Evolutionary conservation across 2,113 vertebrate genomes (phyloP).

Genomic region (Numida meleagris): DNA sequence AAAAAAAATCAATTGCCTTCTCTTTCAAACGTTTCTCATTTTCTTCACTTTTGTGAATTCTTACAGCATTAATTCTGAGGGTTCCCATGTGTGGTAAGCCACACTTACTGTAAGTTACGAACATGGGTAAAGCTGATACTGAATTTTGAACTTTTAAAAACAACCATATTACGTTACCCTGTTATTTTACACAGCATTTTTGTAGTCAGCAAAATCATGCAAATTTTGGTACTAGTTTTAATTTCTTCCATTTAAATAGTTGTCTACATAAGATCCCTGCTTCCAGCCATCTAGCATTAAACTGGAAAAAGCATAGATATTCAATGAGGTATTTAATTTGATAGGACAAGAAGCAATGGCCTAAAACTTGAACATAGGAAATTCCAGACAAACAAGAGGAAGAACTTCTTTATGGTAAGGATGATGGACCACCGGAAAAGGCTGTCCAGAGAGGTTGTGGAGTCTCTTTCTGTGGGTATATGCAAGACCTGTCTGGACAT

Average conservation of each 20-base stretch:
- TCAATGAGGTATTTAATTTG: not conserved
- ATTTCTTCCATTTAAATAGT: not conserved
- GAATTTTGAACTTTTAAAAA: not conserved
- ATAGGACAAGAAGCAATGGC: too few relatives aligned
- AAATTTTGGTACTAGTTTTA: not conserved
- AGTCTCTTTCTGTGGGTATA: too few relatives aligned
- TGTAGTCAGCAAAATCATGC: not conserved
- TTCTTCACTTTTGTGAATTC: not conserved
- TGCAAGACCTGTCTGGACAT: too few relatives aligned
- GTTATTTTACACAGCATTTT: not conserved
- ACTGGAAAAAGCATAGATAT: not conserved
- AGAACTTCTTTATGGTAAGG: too few relatives aligned
- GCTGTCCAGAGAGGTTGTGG: too few relatives aligned
- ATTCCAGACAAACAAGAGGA: too few relatives aligned
- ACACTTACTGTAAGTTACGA: not conserved
- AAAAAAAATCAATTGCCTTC: not conserved
- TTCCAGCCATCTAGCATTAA: not conserved
- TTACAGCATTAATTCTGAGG: not conserved
- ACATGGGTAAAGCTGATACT: not conserved
- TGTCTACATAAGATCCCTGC: not conserved
- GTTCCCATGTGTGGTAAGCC: not conserved
- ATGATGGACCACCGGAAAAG: too few relatives aligned
- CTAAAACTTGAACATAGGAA: too few relatives aligned
- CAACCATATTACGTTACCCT: not conserved
- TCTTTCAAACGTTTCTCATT: not conserved